Conservation (phyloP, 2,797 vertebrate genomes). For the Gymnoscopelus braueri region DNA sequence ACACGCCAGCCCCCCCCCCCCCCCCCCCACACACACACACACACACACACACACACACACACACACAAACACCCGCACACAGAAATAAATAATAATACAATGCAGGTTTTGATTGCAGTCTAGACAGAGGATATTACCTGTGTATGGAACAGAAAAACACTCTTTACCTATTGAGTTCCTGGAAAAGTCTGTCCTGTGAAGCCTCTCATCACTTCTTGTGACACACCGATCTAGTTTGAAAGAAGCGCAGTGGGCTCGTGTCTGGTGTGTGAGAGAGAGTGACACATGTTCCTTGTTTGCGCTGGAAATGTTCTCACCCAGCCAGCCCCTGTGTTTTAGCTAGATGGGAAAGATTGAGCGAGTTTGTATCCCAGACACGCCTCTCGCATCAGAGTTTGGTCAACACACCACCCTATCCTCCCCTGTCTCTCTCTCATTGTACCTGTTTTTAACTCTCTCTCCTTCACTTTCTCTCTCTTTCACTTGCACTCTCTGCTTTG, state of each 20-base stretch:
- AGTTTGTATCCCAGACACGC: slow-evolving; percentile 79
- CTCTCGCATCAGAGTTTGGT: slow-evolving; percentile 68
- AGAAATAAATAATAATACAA: not conserved
- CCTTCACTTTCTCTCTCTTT: slow-evolving; percentile 28
- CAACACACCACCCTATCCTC: slow-evolving; percentile 30
- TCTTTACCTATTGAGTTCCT: slow-evolving; percentile 20
- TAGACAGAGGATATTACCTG: slow-evolving; percentile 25
- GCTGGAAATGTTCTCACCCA: slow-evolving; percentile 36
- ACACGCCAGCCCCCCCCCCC: too few relatives aligned
- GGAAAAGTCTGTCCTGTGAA: not conserved
- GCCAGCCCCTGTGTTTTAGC: slow-evolving; percentile 38
- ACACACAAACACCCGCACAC: too few relatives aligned
- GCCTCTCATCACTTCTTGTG: slow-evolving; percentile 5
- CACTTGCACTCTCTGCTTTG: slow-evolving; percentile 23
- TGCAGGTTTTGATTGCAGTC: slow-evolving; percentile 16
- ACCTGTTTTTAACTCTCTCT: slow-evolving; percentile 50
- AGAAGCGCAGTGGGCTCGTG: slow-evolving; percentile 10
- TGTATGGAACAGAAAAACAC: slow-evolving; percentile 29
- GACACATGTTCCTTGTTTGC: slow-evolving; percentile 24
- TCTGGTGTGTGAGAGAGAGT: slow-evolving; percentile 22
- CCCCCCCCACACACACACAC: too few relatives aligned
- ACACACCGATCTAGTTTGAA: slow-evolving; percentile 38
- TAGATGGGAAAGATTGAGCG: slow-evolving; percentile 59
- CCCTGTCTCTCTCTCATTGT: slow-evolving; percentile 12
- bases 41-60: too few relatives aligned